Evolutionary conservation across 1,140 invertebrate species (phyloP).

Genomic region (Plutomurus gul): DNA sequence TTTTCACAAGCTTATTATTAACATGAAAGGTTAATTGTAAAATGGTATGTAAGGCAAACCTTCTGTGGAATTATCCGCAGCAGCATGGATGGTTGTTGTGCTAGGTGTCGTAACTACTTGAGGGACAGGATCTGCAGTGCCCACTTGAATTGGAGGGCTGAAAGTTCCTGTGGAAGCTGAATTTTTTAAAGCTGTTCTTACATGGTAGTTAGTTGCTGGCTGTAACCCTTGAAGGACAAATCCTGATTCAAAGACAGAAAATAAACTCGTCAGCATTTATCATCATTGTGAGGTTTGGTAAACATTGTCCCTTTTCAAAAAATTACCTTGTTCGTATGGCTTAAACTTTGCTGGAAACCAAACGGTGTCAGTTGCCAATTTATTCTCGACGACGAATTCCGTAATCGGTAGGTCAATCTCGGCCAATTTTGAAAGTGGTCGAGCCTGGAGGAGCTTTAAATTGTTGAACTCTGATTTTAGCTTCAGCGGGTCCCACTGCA

Average conservation of each 20-base stretch:
- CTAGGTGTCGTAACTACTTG: background rate
- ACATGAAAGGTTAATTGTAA: background rate
- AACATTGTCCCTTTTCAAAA: no score
- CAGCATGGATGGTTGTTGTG: background rate
- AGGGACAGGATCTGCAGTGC: background rate
- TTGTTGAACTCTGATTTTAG: constrained; percentile 35
- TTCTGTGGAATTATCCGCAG: background rate
- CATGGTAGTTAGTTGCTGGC: constrained; percentile 36
- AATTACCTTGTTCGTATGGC: constrained; percentile 32
- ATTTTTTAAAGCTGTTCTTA: constrained; percentile 38
- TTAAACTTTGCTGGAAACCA: constrained; percentile 34
- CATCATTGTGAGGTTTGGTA: no score
- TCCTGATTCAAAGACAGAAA: background rate
- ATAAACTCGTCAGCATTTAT: background rate
- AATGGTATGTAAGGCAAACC: background rate
- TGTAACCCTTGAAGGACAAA: constrained; percentile 32
- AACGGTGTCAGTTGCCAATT: constrained; percentile 33
- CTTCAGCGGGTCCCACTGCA: constrained; percentile 15
- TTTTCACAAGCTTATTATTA: background rate
- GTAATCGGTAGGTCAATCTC: constrained; percentile 34
- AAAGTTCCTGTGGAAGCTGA: constrained; percentile 26
- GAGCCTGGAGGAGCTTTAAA: background rate
- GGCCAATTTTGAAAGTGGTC: background rate
- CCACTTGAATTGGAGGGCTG: constrained; percentile 38
- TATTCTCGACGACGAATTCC: constrained; percentile 32